These are phyloP conservation scores for Camponotus fellah DNA, from an alignment of 2,888 invertebrate species.

Conservation along the genomic window DNA sequence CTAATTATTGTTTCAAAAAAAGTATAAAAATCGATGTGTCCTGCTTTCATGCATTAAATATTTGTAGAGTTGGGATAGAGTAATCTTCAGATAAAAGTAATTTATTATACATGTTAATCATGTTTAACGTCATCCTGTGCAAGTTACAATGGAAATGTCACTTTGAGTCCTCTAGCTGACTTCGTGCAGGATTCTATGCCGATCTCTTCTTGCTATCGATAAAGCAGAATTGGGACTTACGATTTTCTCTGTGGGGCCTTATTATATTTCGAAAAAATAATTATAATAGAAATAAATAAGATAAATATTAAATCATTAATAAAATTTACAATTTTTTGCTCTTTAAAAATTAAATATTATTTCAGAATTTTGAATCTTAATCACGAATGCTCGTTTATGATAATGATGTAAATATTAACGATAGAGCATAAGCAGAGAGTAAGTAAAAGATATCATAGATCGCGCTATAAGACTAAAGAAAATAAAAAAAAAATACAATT, in stretches of 20 bases:
- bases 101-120: background rate
- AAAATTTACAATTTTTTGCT: background rate
- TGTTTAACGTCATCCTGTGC: background rate
- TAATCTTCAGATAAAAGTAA: background rate
- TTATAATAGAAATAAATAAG: background rate
- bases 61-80: background rate
- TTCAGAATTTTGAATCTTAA: background rate
- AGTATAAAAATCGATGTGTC: background rate
- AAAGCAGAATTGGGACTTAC: constrained; percentile 55
- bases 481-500: background rate
- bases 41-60: background rate
- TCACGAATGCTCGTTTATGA: constrained; percentile 1
- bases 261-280: background rate
- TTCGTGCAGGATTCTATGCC: constrained; percentile 57
- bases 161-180: constrained; percentile 70
- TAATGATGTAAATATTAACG: constrained; percentile 33
- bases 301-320: background rate
- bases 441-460: constrained; percentile 52
- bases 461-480: constrained; percentile 45
- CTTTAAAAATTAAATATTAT: constrained; percentile 1
- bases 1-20: background rate
- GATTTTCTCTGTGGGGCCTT: background rate
- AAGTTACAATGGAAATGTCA: constrained; percentile 38
- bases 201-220: constrained; percentile 65
- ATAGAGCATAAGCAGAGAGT: constrained; percentile 41